Evolutionary conservation across 2,797 vertebrate species (phyloP), one percentile per base, ranked within the genome.

Genomic region (Atherinosoma microstoma): DNA sequence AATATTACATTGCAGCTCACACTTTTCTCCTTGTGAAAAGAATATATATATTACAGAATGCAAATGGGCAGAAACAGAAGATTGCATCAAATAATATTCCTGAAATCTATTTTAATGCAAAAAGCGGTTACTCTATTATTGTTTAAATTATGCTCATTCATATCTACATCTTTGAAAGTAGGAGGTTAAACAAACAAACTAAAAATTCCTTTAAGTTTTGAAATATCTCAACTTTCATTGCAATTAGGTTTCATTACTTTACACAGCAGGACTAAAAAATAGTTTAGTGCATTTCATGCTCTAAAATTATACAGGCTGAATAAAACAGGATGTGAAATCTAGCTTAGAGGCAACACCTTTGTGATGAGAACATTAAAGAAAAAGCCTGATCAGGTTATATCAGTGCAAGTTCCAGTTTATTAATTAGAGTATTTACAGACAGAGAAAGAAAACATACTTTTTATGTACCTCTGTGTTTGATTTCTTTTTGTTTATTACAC

Each of bases 381-480:
- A 45, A 70, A 45, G 32, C 20, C 56, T 64, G 27, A 32, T 45
- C 29, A 22, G 3, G 20, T 16, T 1, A 29, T 59, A 73, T 91
- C 74, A 91, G 90, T 93, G 93, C 92, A 94, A 89, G 90, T 94
- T 93, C 71, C 83, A 90, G 73, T 94, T 94, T 94, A 94, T 95
- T 95, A 90, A 78, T 82, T 87, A 79, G 83, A 85, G 75, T 95
- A 95, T 95, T 92, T 95, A 95, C 95, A 95, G 87, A 93, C 80
- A 87, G 70, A 88, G 61, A 85, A 70, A 78, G 62, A 80, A 75
- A 82, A 90, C 65, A 70, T 34, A 84, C 84, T 89, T 69, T 67
- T 81, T 78, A 81, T 79, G 11, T 61, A 64, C 65, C 66, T 75
- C 64, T 64, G 62, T 67, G 66, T 68, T 49, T 63, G 47, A 74